Conservation (phyloP, 2,797 vertebrate genomes). For the Sphenopsis melanotis region DNA sequence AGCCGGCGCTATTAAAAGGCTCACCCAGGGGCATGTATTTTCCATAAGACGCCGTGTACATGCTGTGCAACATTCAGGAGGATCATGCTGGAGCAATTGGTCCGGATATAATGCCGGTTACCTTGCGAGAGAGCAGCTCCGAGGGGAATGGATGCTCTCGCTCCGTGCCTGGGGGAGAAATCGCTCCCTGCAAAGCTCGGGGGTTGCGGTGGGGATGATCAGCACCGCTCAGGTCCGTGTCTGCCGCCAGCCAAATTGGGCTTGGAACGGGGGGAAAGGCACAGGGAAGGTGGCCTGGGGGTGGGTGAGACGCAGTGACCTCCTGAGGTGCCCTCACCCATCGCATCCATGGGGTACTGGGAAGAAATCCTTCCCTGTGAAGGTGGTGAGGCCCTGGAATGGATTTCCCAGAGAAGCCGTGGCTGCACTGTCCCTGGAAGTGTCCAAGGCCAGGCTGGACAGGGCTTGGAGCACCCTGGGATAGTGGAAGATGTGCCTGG, state of each 20-base stretch:
- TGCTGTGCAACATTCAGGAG: slow-evolving; percentile 59
- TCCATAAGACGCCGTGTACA: slow-evolving; percentile 51
- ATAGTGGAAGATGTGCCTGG: rapidly evolving
- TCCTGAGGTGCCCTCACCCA: neutral
- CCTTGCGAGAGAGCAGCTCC: slow-evolving; percentile 40
- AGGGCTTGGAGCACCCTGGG: rapidly evolving
- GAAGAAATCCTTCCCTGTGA: neutral
- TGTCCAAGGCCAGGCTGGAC: rapidly evolving
- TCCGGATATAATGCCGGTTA: slow-evolving; percentile 57
- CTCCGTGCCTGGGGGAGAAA: neutral
- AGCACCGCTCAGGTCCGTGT: rapidly evolving
- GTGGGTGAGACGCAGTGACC: rapidly evolving
- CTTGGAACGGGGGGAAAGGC: rapidly evolving
- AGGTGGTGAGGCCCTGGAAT: neutral
- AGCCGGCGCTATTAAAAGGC: slow-evolving; percentile 48
- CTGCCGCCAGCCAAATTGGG: rapidly evolving
- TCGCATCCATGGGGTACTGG: neutral
- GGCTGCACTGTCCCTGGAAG: neutral
- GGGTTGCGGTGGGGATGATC: neutral
- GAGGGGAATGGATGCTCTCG: neutral
- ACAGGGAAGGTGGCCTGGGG: neutral
- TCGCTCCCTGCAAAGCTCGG: neutral
- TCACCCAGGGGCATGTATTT: slow-evolving; percentile 55
- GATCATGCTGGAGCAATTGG: slow-evolving; percentile 61
- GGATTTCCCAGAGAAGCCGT: neutral